A percentile compares a stretch with the other conserved stretches of the same genome.
Evolutionary conservation across 2,888 invertebrate genomes (phyloP).

Genomic region (Trisateles emortualis): DNA sequence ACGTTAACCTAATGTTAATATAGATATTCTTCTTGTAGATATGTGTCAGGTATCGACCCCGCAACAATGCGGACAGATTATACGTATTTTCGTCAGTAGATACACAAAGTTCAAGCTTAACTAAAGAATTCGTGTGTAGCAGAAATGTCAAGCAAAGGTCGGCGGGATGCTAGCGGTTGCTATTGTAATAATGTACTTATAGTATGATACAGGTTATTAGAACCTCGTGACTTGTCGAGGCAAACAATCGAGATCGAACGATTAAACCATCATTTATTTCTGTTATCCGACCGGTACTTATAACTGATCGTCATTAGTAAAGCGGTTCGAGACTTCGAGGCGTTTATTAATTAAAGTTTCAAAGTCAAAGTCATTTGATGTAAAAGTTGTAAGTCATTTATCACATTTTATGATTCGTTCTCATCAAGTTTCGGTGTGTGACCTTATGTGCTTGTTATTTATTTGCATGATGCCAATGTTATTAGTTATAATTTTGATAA

Average conservation of each 20-base stretch:
- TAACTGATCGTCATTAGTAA: conserved; percentile 35
- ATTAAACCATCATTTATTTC: conserved; percentile 52
- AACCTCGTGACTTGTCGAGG: conserved; percentile 64
- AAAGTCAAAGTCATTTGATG: conserved; percentile 36
- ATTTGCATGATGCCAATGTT: conserved; percentile 10
- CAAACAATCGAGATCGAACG: conserved; percentile 55
- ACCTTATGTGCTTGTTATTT: conserved; percentile 28
- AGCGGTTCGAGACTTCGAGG: conserved; percentile 6
- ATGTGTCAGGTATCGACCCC: conserved; percentile 55
- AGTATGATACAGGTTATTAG: conserved; percentile 42
- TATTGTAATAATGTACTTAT: conserved; percentile 51
- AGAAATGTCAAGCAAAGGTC: conserved; percentile 82
- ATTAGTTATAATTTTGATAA: conserved; percentile 10
- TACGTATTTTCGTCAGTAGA: conserved; percentile 59
- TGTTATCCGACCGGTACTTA: conserved; percentile 26
- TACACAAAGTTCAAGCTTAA: conserved; percentile 71
- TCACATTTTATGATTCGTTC: conserved; percentile 27
- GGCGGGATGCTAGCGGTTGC: conserved; percentile 51
- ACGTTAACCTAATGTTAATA: conserved; percentile 16
- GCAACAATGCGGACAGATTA: conserved; percentile 67
- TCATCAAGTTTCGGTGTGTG: conserved; percentile 9
- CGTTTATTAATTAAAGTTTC: conserved; percentile 26
- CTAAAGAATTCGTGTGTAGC: conserved; percentile 64
- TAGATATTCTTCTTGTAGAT: conserved; percentile 34
- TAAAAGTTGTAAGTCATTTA: conserved; percentile 34